Evolutionary conservation across 1,140 invertebrate species (phyloP).

Genomic region (Papilio glaucus): DNA sequence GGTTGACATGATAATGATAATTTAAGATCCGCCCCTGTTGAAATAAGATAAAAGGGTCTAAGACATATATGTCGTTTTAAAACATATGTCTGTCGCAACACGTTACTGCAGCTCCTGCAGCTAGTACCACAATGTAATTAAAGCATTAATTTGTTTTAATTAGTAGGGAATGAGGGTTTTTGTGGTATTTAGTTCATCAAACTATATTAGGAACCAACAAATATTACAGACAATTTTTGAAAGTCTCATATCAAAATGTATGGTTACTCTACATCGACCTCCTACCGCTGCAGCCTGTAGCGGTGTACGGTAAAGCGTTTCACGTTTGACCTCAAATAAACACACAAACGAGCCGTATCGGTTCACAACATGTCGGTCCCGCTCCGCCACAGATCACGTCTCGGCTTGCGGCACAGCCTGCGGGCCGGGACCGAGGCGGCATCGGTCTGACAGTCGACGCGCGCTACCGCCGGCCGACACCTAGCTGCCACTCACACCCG

Average conservation of each 20-base stretch:
- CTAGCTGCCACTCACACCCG: conserved; percentile 15
- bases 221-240: background rate
- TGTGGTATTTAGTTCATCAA: background rate
- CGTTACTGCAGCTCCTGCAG: too few relatives aligned
- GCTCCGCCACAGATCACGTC: too few relatives aligned
- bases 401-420: too few relatives aligned
- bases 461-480: conserved; percentile 20
- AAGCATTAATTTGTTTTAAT: too few relatives aligned
- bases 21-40: too few relatives aligned
- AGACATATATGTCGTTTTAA: too few relatives aligned
- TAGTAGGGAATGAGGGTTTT: too few relatives aligned
- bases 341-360: conserved; percentile 28
- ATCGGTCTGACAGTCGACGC: conserved; percentile 9
- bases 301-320: conserved; percentile 35
- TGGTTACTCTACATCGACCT: conserved; percentile 11
- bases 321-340: conserved; percentile 38
- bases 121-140: too few relatives aligned
- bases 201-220: background rate
- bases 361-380: too few relatives aligned
- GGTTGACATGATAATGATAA: too few relatives aligned
- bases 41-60: too few relatives aligned
- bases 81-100: too few relatives aligned
- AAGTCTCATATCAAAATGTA: background rate
- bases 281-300: conserved; percentile 23
- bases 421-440: background rate